Percentiles rank a stretch among this genome's conserved stretches.
These are phyloP conservation scores for Globia sparganii DNA, from an alignment of 2,888 invertebrate species.

Conservation along the genomic window DNA sequence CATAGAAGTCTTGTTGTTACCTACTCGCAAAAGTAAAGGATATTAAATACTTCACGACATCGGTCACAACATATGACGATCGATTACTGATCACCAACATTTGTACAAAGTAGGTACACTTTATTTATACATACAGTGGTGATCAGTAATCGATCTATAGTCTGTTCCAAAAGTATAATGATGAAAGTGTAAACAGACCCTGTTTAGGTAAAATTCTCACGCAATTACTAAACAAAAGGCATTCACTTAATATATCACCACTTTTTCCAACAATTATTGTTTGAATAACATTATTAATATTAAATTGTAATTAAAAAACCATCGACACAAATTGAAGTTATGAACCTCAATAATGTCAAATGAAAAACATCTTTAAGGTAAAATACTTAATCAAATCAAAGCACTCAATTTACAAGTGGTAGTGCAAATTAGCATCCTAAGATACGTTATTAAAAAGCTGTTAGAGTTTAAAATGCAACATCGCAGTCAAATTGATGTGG, in stretches of 20 bases:
- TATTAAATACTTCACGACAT: constrained; percentile 10
- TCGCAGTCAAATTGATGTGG: background rate
- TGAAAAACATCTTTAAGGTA: background rate
- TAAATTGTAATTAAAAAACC: background rate
- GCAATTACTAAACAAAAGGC: background rate
- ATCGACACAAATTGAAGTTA: background rate
- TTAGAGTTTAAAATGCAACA: background rate
- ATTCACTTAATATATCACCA: background rate
- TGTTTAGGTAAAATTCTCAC: background rate
- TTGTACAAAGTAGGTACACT: background rate
- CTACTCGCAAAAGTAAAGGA: constrained; percentile 11
- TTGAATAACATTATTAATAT: background rate
- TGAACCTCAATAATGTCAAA: background rate
- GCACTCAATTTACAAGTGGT: background rate
- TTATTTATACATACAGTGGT: background rate
- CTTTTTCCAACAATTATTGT: background rate
- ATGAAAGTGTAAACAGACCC: background rate
- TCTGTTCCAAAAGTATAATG: background rate
- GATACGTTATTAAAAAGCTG: background rate
- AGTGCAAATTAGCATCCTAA: background rate
- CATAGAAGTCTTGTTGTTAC: constrained; percentile 6
- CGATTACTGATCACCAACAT: background rate
- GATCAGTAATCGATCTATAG: background rate
- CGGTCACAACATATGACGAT: background rate
- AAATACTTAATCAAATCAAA: too few relatives aligned